A percentile compares a stretch with the other conserved stretches of the same genome.
Conservation (phyloP, 2,888 invertebrate genomes). For the Entomobrya proxima region DNA sequence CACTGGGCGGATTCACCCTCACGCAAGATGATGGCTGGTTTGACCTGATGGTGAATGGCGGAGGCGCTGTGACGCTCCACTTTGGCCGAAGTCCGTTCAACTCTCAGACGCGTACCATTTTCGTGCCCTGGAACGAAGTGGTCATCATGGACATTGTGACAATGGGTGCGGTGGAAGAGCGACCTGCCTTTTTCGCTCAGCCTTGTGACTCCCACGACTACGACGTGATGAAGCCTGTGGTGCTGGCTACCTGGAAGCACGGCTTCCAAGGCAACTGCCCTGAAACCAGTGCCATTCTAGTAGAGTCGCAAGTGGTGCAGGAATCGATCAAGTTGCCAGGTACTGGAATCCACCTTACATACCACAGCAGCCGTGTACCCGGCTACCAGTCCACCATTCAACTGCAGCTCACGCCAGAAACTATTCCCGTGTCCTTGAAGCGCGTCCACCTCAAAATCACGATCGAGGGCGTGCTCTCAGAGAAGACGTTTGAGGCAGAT, state of each 20-base stretch:
- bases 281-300: constrained; percentile 91
- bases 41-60: constrained; percentile 99
- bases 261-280: constrained; percentile 97
- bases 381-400: constrained; percentile 96
- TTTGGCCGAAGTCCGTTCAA: constrained; percentile 95
- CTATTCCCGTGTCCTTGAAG: constrained; percentile 87
- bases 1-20: constrained; percentile 91
- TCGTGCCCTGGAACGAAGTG: constrained; percentile 97
- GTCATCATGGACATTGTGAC: constrained; percentile 93
- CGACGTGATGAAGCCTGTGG: constrained; percentile 94
- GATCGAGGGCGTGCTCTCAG: constrained; percentile 95
- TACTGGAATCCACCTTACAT: constrained; percentile 95
- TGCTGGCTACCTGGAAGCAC: constrained; percentile 95
- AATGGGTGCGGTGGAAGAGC: constrained; percentile 88
- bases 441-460: constrained; percentile 95
- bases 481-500: constrained; percentile 96
- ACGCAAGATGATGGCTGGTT: constrained; percentile 97
- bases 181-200: constrained; percentile 83
- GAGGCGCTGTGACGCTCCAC: constrained; percentile 95
- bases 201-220: constrained; percentile 93
- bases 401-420: constrained; percentile 91
- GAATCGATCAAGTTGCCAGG: constrained; percentile 96
- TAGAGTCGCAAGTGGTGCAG: constrained; percentile 95
- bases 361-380: constrained; percentile 95
- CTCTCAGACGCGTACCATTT: constrained; percentile 90